These are phyloP conservation scores for Zaprionus africanus DNA, from an alignment of 1,140 invertebrate species.

Conservation along the genomic window DNA sequence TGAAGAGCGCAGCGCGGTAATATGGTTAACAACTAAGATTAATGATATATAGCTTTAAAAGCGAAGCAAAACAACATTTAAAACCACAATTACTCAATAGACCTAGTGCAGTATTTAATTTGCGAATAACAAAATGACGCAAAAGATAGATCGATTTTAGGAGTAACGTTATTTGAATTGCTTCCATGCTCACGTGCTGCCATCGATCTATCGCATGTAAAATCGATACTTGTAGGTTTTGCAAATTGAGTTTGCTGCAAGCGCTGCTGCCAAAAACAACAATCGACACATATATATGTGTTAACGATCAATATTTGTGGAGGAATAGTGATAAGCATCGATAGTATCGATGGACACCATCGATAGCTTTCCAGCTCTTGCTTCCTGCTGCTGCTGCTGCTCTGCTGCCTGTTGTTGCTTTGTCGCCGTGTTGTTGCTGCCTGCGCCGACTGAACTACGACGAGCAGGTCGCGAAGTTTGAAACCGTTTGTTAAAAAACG, in stretches of 20 bases:
- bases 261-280: neutral
- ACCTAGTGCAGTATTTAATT: neutral
- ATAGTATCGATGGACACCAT: conserved; percentile 8
- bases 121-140: neutral
- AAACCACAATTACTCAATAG: neutral
- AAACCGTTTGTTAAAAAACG: conserved; percentile 31
- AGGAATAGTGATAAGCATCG: conserved; percentile 4
- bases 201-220: neutral
- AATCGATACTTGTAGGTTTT: neutral
- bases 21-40: neutral
- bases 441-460: conserved; percentile 32
- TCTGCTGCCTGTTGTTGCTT: conserved; percentile 48
- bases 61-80: neutral
- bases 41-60: neutral
- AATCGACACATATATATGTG: too few relatives aligned
- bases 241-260: neutral
- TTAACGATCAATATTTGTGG: neutral
- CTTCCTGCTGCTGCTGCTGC: conserved; percentile 35
- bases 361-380: conserved; percentile 22
- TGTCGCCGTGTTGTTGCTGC: conserved; percentile 51
- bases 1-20: neutral
- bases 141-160: neutral
- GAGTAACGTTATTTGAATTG: neutral
- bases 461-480: conserved; percentile 50
- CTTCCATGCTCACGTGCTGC: neutral